phyloP scores from a whole-genome alignment of 2,113 vertebrate genomes.

The Chiloscyllium plagiosum region DNA sequence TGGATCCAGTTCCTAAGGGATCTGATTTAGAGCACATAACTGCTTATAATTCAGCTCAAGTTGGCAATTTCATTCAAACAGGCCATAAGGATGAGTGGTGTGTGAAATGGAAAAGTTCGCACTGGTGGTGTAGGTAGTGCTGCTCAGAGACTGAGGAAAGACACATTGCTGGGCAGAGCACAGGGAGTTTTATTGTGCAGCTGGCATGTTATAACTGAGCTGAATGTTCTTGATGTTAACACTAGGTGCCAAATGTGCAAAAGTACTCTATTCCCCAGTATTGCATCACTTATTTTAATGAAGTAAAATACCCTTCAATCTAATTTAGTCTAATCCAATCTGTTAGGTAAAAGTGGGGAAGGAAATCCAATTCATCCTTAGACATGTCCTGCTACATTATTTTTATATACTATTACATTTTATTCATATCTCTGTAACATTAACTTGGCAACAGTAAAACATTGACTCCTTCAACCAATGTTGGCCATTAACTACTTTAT shows the following conservation, averaged over 20 bases:
- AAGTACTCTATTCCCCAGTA: neutral
- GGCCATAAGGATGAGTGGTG: constrained; percentile 3
- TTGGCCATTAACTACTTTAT: neutral
- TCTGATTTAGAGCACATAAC: neutral
- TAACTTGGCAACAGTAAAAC: neutral
- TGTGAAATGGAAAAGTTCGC: neutral
- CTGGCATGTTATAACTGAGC: constrained; percentile 3
- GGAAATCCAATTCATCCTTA: neutral
- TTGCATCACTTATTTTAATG: neutral
- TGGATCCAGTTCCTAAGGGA: neutral
- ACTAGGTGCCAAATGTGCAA: neutral
- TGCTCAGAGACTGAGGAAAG: neutral
- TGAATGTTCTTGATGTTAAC: neutral
- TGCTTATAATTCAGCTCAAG: neutral
- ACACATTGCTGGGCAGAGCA: neutral
- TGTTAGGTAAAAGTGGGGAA: neutral
- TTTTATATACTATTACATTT: neutral
- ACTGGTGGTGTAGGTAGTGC: neutral
- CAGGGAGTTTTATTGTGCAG: neutral
- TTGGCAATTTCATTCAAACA: neutral
- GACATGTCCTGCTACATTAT: neutral
- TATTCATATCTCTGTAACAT: neutral
- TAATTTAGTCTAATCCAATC: neutral
- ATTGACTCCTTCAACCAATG: neutral
- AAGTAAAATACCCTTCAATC: neutral